Evolutionary conservation across 2,888 invertebrate genomes (phyloP), one percentile per base, ranked within the genome.

Genomic region (Volucella inanis): DNA sequence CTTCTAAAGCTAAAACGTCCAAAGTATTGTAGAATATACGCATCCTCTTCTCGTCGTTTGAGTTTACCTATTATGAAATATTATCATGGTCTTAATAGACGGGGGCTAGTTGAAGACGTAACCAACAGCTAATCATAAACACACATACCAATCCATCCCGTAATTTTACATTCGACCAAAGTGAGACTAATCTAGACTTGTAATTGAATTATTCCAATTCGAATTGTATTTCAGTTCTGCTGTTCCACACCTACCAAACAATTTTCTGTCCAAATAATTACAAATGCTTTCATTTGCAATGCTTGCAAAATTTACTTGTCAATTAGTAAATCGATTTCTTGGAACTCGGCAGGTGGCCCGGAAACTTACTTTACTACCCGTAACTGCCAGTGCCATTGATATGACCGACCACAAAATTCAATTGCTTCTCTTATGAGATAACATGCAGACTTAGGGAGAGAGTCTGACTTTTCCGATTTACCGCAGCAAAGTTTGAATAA

Each of bases 321-420:
- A 78, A 70, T 71, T 78, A 64, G 71, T 64, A 78, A 31, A 49
- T 64, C 77, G 54, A 79, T 75, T 74, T 31, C 68, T 52, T 70
- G 75, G 64, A 71, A 64, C 75, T 38, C 72, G 41, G 54, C 70
- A 79, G 75, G 79, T 61, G 70, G 49, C 49, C 55, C 6, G 31
- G 6, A 49, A 84, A 75, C 68, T 52, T 47, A 79, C 59, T 75
- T 70, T 55, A 65, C 68, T 54, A 31, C 31, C 6, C 31, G 31
- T 31, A 74, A 65, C 64, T 59, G 79, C 49, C 79, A 70, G 59
- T 59, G 52, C 68, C 79, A 84, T 74, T 10, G 52, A 59, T 49
- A 71, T 61, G 43, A 52, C 45, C 43, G 54, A 84, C 84, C 79
- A 22, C 84, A 79, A 65, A 79, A 75, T 75, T 75, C 75, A 79